Base-by-base conservation (phyloP, 2,113 vertebrate species). In the Phainopepla nitens region DNA sequence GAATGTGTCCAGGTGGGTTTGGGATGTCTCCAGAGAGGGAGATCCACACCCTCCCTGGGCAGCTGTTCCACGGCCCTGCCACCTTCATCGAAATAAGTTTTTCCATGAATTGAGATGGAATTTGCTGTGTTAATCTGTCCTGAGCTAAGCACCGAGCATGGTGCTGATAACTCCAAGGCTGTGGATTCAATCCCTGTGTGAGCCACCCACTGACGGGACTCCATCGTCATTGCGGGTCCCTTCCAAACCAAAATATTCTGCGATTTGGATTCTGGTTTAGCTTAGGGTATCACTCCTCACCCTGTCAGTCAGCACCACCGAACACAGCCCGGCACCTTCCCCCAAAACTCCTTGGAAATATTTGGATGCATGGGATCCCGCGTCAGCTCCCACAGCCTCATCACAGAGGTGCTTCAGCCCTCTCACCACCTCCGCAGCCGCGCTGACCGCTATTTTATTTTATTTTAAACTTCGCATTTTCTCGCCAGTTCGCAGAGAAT, bases 151-250 rank as follows among this genome's bases (percentile, higher is more conserved):
- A 16, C 42, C 2, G 1, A 42, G 31, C 44, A 27, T 0, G 28
- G 49, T 6, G 23, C 23, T 56, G 71, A 1, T 3, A 58, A 8
- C 3, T 8, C 25, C 61, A 20, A 11, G 19, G 42, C 0, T 65
- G 42, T 6, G 24, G 9, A 22, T 29, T 58, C 36, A 35, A 36
- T 3, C 24, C 20, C 45, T 12, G 24, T 1, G 10, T 6, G 61
- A 57, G 13, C 24, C 29, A 13, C 13, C 54, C 11, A 2, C 50
- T 19, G 16, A 49, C 42, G 25, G 51, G 13, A 31, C 36, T 58
- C 9, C 0, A 44, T 15, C 25, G 17, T 10, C 36, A 44, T 15
- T 29, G 7, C 0, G 18, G 4, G 11, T 29, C n/a, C 28, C 23
- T 56, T 21, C 61, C 14, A 42, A 36, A 76, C 3, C 27, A 17